Evolutionary conservation across 2,797 vertebrate genomes (phyloP), one percentile per base, ranked within the genome.

Genomic region (Neoniphon sammara): DNA sequence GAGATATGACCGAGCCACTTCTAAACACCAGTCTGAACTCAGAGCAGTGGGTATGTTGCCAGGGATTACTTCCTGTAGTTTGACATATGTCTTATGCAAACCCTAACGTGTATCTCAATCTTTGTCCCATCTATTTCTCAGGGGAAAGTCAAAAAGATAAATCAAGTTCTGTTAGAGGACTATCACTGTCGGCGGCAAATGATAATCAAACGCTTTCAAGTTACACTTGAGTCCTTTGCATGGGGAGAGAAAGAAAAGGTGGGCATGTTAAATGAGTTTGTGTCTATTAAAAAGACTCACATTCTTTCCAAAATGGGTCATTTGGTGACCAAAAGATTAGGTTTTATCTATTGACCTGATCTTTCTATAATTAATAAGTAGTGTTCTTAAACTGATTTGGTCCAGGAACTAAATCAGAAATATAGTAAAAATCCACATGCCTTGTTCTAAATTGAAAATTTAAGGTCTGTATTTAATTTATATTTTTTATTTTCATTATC

Each of bases 201-300:
- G 93, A 95, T 97, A 87, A 83, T 95, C 44, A 96, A 93, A 50
- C 95, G 96, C 23, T 94, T 97, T 30, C 92, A 95, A 56, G 94
- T 98, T 66, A 97, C 96, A 0, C 87, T 94, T 0, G 91, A 95
- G 36, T 96, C 96, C 1, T 97, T 97, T 90, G 85, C 94, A 21
- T 97, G 97, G 97, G 94, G 95, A 23, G 95, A 96, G 52, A 93
- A 93, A 61, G 93, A 94, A 53, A 87, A 95, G 95, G 96, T 97
- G 74, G 21, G 86, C 11, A 31, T 53, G n/a, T 47, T 34, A 30
- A 71, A 59, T 55, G 27, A 39, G 20, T 64, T 11, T 52, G 30
- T 7, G 21, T 12, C 10, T 4, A 15, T 56, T 58, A 15, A 1
- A 47, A 15, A 4, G 15, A 34, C 4, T 36, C 2, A 46, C 4